Percentiles rank a stretch among this genome's conserved stretches.
Conservation (phyloP, 2,797 vertebrate genomes). For the Spondyliosoma cantharus region DNA sequence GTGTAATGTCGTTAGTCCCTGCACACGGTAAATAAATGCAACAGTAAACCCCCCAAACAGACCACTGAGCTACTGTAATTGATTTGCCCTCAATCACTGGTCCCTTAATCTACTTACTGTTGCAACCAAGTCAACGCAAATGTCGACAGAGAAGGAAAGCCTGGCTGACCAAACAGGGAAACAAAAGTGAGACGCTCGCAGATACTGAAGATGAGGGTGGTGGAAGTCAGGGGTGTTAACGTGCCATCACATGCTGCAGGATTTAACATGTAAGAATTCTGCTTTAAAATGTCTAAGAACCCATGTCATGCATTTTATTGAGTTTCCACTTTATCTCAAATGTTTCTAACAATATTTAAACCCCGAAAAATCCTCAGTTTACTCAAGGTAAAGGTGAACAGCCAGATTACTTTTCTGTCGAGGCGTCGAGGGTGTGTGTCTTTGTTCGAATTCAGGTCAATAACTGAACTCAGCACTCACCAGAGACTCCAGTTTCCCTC, state of each 20-base stretch:
- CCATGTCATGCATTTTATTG: too few species aligned
- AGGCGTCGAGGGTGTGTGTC: too few species aligned
- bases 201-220: neutral
- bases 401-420: too few species aligned
- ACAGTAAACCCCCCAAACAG: conserved; percentile 51
- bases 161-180: conserved; percentile 40
- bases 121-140: conserved; percentile 67
- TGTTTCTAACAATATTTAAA: too few species aligned
- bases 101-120: conserved; percentile 75
- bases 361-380: too few species aligned
- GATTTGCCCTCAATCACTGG: conserved; percentile 78
- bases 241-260: fast-evolving
- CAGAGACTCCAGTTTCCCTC: too few species aligned
- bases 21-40: conserved; percentile 41
- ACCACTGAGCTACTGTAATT: conserved; percentile 72
- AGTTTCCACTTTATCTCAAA: too few species aligned
- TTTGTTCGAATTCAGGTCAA: too few species aligned
- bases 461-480: too few species aligned
- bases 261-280: neutral
- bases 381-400: too few species aligned
- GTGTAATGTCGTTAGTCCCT: conserved; percentile 31
- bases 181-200: conserved; percentile 22
- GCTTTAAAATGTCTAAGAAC: too few species aligned
- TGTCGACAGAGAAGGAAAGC: conserved; percentile 57
- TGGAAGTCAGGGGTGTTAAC: conserved; percentile 8